Conservation (phyloP, 1,140 invertebrate species). For the Saxidomus purpurata region DNA sequence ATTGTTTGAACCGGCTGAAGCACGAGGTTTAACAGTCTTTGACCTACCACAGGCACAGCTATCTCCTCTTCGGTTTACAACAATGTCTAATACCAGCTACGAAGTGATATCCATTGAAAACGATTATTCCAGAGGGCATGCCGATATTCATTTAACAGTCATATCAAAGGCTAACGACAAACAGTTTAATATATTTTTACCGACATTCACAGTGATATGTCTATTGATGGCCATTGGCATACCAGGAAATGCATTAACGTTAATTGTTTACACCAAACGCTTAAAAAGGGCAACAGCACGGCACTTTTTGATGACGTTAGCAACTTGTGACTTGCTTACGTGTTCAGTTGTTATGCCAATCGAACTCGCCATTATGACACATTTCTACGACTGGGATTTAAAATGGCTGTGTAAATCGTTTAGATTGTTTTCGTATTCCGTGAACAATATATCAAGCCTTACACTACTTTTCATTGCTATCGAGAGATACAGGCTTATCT, state of each 20-base stretch:
- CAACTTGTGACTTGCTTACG: constrained; percentile 20
- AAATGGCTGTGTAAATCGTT: constrained; percentile 31
- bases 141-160: neutral
- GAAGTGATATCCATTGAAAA: neutral
- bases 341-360: constrained; percentile 30
- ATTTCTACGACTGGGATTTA: constrained; percentile 32
- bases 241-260: constrained; percentile 5
- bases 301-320: constrained; percentile 4
- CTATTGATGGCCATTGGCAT: constrained; percentile 5
- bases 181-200: constrained; percentile 37
- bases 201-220: constrained; percentile 21
- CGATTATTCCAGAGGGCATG: neutral
- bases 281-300: constrained; percentile 1
- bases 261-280: neutral
- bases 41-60: too few species aligned
- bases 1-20: too few species aligned
- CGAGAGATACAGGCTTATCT: constrained; percentile 30
- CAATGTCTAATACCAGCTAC: neutral
- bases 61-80: neutral
- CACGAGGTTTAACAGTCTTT: too few species aligned
- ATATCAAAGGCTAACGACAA: neutral
- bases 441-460: constrained; percentile 4
- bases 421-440: neutral
- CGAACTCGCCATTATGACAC: constrained; percentile 26
- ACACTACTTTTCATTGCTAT: constrained; percentile 3